Conservation (phyloP, 2,797 vertebrate genomes). For the Intellagama lesueurii region DNA sequence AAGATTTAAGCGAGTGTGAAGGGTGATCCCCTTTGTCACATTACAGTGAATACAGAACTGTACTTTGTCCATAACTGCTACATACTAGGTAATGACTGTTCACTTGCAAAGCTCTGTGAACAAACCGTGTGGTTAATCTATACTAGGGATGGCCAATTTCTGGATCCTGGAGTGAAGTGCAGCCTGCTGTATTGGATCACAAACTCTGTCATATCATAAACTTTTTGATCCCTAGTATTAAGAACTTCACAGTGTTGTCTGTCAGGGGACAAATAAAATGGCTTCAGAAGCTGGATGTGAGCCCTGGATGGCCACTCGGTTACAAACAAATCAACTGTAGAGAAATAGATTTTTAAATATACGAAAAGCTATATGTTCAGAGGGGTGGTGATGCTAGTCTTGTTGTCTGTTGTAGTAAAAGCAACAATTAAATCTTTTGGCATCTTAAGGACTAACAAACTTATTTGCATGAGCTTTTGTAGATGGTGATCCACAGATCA, state of each 20-base stretch:
- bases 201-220: neutral
- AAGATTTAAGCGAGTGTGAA: neutral
- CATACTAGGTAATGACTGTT: neutral
- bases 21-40: neutral
- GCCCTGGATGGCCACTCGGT: too few relatives aligned
- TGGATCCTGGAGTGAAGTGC: neutral
- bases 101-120: neutral
- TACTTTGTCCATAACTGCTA: neutral
- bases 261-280: neutral
- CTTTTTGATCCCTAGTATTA: neutral
- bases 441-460: too few relatives aligned
- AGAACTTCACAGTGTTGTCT: neutral
- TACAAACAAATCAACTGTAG: neutral
- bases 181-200: neutral
- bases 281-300: neutral
- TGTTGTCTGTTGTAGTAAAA: too few relatives aligned
- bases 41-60: neutral
- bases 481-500: too few relatives aligned
- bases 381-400: neutral
- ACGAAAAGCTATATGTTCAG: neutral
- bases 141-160: neutral
- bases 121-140: neutral
- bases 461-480: too few relatives aligned
- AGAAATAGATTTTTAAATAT: neutral
- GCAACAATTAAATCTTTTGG: too few relatives aligned